Percentiles rank a stretch among this genome's conserved stretches.
Conservation (phyloP, 2,888 invertebrate genomes). For the Noctua comes region DNA sequence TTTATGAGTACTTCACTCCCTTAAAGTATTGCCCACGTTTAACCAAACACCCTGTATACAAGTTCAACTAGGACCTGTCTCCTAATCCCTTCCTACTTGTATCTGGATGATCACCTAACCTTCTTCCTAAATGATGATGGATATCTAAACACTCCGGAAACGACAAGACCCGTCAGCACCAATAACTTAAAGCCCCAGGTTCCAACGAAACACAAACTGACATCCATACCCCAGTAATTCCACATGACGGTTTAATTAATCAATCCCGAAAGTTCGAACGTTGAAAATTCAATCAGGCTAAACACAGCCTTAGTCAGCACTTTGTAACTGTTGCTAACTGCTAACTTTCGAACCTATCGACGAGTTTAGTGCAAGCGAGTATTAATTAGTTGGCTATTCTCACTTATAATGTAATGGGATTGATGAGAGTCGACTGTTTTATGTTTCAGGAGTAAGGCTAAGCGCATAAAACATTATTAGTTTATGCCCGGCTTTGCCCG, state of each 20-base stretch:
- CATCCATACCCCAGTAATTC: slow-evolving; percentile 30
- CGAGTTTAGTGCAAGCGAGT: slow-evolving; percentile 30
- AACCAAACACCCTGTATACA: no score
- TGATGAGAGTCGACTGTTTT: neutral
- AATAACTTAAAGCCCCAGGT: neutral
- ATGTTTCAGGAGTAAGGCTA: neutral
- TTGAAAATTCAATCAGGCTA: slow-evolving; percentile 64
- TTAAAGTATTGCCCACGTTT: no score
- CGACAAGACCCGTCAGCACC: neutral
- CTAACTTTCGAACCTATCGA: slow-evolving; percentile 43
- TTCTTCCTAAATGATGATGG: neutral
- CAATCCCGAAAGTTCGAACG: slow-evolving; percentile 59
- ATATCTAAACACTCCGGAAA: neutral
- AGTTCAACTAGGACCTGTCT: neutral
- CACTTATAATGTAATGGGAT: slow-evolving; percentile 3
- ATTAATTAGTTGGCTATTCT: slow-evolving; percentile 48
- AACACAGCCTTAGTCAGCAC: slow-evolving; percentile 48
- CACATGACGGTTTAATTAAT: slow-evolving; percentile 61
- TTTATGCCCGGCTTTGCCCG: neutral
- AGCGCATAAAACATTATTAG: neutral
- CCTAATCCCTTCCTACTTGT: neutral
- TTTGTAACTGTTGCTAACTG: slow-evolving; percentile 47
- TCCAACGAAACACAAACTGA: slow-evolving; percentile 22
- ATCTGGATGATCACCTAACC: neutral
- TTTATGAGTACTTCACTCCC: no score